A percentile compares a stretch with the other conserved stretches of the same genome.
phyloP scores from a whole-genome alignment of 2,888 invertebrate species.

The Hyposoter dolosus region DNA sequence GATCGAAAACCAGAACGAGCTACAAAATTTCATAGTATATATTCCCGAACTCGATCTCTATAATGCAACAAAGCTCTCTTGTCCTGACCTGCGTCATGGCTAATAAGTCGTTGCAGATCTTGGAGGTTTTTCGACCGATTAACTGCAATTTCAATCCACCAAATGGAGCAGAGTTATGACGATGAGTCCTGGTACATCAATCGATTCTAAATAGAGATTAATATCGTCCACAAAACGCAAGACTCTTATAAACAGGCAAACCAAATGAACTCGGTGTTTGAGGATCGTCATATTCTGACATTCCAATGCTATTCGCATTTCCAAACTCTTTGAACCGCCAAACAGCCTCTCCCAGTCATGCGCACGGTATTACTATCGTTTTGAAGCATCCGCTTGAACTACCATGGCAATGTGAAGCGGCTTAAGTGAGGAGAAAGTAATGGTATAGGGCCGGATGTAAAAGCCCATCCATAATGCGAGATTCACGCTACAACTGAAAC shows the following conservation, averaged over 20 bases:
- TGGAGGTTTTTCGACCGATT: not conserved
- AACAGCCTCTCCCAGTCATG: conserved; percentile 6
- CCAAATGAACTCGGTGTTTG: not conserved
- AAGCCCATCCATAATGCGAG: conserved; percentile 39
- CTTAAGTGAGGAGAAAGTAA: conserved; percentile 35
- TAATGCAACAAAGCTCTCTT: not conserved
- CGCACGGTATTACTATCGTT: conserved; percentile 8
- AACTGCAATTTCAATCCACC: not conserved
- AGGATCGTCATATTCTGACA: not conserved
- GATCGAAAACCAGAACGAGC: conserved; percentile 23
- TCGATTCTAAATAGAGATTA: not conserved
- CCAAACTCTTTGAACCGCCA: not conserved
- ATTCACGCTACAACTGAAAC: conserved; percentile 41
- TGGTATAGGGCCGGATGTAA: conserved; percentile 34
- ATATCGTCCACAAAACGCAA: not conserved
- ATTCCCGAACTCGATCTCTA: not conserved
- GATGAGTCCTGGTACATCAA: not conserved
- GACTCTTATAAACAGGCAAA: not conserved
- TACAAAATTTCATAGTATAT: conserved; percentile 21
- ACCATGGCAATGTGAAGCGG: conserved; percentile 15
- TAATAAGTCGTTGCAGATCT: conserved; percentile 4
- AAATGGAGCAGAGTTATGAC: no score
- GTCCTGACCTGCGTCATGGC: not conserved
- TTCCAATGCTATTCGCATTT: not conserved
- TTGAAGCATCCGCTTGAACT: conserved; percentile 3